phyloP scores from a whole-genome alignment of 2,113 vertebrate species.

The Pleuronectes platessa region DNA sequence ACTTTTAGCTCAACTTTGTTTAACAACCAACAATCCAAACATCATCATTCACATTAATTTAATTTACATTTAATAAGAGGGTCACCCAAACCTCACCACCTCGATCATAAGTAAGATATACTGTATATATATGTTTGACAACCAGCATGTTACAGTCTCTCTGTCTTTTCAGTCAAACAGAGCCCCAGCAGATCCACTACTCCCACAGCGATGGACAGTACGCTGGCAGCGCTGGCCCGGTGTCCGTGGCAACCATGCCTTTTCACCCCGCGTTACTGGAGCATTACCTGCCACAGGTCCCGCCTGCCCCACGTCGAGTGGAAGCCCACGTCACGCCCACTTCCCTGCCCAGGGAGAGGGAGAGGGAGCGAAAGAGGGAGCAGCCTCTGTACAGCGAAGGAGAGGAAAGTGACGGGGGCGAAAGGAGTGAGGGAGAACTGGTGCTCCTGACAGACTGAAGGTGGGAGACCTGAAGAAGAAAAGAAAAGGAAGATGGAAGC shows the following conservation, averaged over 20 bases:
- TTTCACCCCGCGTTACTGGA: constrained; percentile 88
- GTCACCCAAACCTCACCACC: too few relatives aligned
- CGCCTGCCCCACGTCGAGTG: constrained; percentile 66
- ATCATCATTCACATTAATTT: too few relatives aligned
- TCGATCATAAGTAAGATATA: not conserved
- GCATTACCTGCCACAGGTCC: constrained; percentile 86
- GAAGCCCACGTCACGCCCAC: constrained; percentile 80
- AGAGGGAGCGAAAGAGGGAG: constrained; percentile 61
- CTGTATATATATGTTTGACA: too few relatives aligned
- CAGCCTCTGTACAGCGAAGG: constrained; percentile 91
- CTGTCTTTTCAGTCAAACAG: constrained; percentile 82
- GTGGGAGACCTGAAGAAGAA: not conserved
- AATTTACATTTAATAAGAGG: too few relatives aligned
- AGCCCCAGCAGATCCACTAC: constrained; percentile 86
- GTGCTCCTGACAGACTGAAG: constrained; percentile 94
- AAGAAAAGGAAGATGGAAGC: not conserved
- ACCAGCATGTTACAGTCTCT: not conserved
- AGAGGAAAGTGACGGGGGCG: constrained; percentile 90
- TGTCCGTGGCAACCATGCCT: constrained; percentile 81
- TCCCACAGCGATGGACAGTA: constrained; percentile 85
- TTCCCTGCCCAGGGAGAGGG: constrained; percentile 54
- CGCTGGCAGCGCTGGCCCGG: constrained; percentile 69
- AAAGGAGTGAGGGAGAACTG: constrained; percentile 93
- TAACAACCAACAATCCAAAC: not conserved
- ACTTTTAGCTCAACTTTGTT: not conserved